These are phyloP conservation scores for Melanerpes formicivorus DNA, from an alignment of 2,113 vertebrate species.

Conservation along the genomic window DNA sequence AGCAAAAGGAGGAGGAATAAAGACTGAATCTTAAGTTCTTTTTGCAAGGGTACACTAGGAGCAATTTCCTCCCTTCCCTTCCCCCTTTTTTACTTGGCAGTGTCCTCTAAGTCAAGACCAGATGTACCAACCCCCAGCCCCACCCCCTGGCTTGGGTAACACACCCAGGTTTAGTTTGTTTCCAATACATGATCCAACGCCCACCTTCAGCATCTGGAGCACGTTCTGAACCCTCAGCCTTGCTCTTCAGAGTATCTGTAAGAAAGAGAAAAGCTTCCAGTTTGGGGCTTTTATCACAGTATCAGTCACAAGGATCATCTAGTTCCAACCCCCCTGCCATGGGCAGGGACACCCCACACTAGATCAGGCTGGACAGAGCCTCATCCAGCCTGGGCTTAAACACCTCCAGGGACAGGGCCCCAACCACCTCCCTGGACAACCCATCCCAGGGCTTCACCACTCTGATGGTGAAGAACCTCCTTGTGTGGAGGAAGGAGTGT, in stretches of 20 bases:
- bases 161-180: rapidly evolving
- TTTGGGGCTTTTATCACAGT: background rate
- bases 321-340: too few species aligned
- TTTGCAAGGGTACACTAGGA: background rate
- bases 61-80: background rate
- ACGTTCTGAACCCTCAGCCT: background rate
- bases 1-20: background rate
- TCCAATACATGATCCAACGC: background rate
- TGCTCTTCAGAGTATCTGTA: background rate
- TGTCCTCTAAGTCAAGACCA: background rate
- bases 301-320: too few species aligned
- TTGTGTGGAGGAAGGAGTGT: too few species aligned
- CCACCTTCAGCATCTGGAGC: background rate
- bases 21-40: background rate
- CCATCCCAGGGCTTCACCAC: too few species aligned
- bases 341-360: too few species aligned
- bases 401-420: too few species aligned
- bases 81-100: background rate
- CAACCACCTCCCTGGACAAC: too few species aligned
- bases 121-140: background rate
- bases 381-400: too few species aligned
- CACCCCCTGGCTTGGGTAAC: background rate
- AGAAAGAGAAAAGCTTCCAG: background rate
- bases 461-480: too few species aligned
- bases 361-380: too few species aligned